Conservation (phyloP, 2,888 invertebrate species). For the Clostera curtula region DNA sequence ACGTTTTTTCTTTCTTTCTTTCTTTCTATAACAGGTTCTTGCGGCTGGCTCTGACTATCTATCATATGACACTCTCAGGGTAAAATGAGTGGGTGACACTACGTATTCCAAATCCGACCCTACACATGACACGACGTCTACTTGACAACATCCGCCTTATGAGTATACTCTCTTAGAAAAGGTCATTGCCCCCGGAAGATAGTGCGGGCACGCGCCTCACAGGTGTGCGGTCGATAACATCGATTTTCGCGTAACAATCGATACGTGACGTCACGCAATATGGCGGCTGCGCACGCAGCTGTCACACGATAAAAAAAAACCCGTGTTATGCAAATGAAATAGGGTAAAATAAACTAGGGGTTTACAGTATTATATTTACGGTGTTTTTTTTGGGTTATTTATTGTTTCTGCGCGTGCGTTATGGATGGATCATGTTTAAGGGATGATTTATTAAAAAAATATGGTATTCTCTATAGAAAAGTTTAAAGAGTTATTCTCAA, state of each 20-base stretch:
- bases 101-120: too few species aligned
- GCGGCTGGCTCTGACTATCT: too few species aligned
- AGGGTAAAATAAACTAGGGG: conserved; percentile 49
- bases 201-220: conserved; percentile 50
- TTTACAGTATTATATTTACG: conserved; percentile 28
- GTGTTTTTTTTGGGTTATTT: conserved; percentile 24
- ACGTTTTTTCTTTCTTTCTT: too few species aligned
- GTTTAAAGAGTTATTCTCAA: too few species aligned
- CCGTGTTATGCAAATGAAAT: conserved; percentile 38
- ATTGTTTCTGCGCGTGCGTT: conserved; percentile 14
- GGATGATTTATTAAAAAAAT: conserved; percentile 1
- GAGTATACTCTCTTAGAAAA: conserved; percentile 22
- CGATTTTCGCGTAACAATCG: conserved; percentile 51
- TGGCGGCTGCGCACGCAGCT: conserved; percentile 59
- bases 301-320: conserved; percentile 26
- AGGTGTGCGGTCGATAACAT: conserved; percentile 66
- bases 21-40: too few species aligned
- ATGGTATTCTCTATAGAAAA: too few species aligned
- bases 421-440: conserved; percentile 5
- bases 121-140: too few species aligned
- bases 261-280: conserved; percentile 62
- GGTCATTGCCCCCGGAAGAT: conserved; percentile 59
- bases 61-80: too few species aligned
- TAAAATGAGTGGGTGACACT: too few species aligned
- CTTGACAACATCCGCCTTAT: too few species aligned